phyloP scores from a whole-genome alignment of 1,140 invertebrate genomes.

The Popillia japonica region DNA sequence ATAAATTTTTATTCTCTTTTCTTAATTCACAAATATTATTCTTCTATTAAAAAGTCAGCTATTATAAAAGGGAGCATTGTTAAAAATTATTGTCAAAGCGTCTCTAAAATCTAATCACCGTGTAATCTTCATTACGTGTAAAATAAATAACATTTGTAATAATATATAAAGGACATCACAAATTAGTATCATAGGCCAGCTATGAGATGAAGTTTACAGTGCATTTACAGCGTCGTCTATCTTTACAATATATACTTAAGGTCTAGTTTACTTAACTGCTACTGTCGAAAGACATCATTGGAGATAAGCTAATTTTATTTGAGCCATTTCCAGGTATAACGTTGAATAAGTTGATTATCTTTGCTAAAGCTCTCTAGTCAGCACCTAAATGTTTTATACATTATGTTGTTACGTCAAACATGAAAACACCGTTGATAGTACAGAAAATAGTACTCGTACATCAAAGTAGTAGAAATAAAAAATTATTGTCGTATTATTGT shows the following conservation, averaged over 20 bases:
- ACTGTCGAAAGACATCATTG: constrained; percentile 22
- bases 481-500: constrained; percentile 33
- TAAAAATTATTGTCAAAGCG: constrained; percentile 54
- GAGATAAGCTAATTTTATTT: constrained; percentile 37
- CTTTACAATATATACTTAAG: background rate
- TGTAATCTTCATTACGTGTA: background rate
- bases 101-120: constrained; percentile 40
- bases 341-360: constrained; percentile 40
- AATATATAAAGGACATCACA: constrained; percentile 47
- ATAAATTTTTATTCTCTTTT: constrained; percentile 12
- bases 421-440: too few species aligned
- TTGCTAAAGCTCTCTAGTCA: constrained; percentile 42
- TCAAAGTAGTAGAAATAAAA: background rate
- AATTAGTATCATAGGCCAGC: constrained; percentile 50
- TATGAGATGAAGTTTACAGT: constrained; percentile 43
- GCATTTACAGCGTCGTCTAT: constrained; percentile 33
- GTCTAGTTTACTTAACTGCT: constrained; percentile 5
- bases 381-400: constrained; percentile 39
- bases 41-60: constrained; percentile 54
- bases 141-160: constrained; percentile 28
- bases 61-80: constrained; percentile 54
- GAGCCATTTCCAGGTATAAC: constrained; percentile 37
- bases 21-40: constrained; percentile 42
- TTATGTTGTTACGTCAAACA: background rate
- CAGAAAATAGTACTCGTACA: too few species aligned